These are phyloP conservation scores for Gallinago undulata DNA, from an alignment of 2,113 vertebrate genomes.

Conservation along the genomic window DNA sequence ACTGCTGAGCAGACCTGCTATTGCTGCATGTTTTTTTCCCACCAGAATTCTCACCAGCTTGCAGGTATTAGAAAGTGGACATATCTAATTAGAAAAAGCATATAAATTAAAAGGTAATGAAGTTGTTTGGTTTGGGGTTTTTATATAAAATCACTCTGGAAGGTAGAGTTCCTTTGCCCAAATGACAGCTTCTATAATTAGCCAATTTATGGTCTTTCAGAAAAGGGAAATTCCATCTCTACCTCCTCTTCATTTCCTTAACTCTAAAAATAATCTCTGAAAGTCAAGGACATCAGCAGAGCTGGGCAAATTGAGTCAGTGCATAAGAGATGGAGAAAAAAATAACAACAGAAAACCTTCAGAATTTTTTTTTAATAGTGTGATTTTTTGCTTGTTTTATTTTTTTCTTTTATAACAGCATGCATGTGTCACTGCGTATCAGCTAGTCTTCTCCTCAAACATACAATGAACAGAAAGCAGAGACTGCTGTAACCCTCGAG, in stretches of 20 bases:
- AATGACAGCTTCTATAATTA: neutral
- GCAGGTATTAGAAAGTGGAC: neutral
- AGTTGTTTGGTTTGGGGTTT: neutral
- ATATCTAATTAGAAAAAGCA: neutral
- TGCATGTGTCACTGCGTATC: neutral
- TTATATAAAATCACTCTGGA: neutral
- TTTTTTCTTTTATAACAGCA: neutral
- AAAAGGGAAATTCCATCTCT: neutral
- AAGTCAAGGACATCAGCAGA: neutral
- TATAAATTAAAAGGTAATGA: neutral
- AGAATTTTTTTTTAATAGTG: neutral
- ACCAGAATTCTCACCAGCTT: neutral
- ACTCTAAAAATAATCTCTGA: neutral
- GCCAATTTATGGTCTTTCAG: neutral
- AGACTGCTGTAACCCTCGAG: neutral
- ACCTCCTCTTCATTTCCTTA: neutral
- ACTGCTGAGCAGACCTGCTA: neutral
- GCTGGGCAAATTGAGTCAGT: neutral
- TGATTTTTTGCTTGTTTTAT: neutral
- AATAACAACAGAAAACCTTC: rapidly evolving
- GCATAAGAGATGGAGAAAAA: neutral
- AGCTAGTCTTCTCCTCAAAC: neutral
- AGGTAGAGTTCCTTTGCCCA: neutral
- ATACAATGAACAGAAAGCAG: neutral
- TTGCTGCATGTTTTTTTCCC: neutral